These are phyloP conservation scores for Drosophila repleta DNA, from an alignment of 1,140 invertebrate species.

Conservation along the genomic window DNA sequence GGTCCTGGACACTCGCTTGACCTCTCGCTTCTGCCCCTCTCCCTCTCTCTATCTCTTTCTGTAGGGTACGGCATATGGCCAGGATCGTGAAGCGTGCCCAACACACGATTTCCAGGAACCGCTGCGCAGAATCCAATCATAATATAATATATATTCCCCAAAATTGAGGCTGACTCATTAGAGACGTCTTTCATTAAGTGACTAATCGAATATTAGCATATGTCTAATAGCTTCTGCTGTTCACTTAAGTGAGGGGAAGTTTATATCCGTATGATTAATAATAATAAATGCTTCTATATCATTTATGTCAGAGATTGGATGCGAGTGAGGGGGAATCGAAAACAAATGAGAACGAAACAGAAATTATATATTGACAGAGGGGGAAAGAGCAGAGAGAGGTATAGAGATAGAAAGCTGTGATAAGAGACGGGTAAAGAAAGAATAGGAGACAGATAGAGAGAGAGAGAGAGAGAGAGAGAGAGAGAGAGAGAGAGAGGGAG, in stretches of 20 bases:
- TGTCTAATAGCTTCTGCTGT: neutral
- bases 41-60: neutral
- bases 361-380: neutral
- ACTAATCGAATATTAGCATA: conserved; percentile 13
- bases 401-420: neutral
- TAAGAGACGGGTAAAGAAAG: no score
- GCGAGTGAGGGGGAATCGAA: no score
- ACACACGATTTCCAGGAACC: conserved; percentile 59
- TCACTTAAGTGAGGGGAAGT: neutral
- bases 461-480: neutral
- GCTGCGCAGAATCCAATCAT: conserved; percentile 56
- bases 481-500: neutral
- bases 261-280: neutral
- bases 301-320: neutral
- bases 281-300: neutral
- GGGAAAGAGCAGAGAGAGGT: neutral
- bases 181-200: conserved; percentile 6
- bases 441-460: neutral
- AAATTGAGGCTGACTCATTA: conserved; percentile 23
- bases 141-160: conserved; percentile 47
- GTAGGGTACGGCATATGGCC: conserved; percentile 51
- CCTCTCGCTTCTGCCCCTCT: conserved; percentile 30
- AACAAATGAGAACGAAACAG: neutral
- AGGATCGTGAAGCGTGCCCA: conserved; percentile 51
- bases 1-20: conserved; percentile 49